Conservation (phyloP, 2,888 invertebrate genomes). For the Apamea epomidion region DNA sequence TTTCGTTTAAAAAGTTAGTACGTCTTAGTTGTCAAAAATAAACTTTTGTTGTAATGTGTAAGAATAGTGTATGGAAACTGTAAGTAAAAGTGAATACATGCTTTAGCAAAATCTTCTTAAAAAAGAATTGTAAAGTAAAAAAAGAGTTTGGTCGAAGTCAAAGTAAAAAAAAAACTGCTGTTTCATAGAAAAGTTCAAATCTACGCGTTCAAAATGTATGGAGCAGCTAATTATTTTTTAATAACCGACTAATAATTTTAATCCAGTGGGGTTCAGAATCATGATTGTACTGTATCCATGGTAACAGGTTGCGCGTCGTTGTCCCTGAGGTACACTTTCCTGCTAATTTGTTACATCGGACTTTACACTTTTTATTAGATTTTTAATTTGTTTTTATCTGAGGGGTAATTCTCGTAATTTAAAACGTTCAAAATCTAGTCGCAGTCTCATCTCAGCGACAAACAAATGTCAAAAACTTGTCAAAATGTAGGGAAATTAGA, state of each 20-base stretch:
- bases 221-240: neutral
- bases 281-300: neutral
- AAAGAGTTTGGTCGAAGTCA: neutral
- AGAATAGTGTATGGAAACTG: conserved; percentile 8
- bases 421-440: no score
- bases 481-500: no score
- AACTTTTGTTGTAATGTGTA: conserved; percentile 24
- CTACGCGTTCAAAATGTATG: neutral
- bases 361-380: no score
- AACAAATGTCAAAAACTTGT: no score
- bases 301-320: neutral
- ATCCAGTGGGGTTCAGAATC: neutral
- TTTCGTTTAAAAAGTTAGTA: no score
- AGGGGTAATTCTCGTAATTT: no score
- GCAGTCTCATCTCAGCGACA: no score
- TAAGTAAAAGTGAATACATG: neutral
- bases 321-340: no score
- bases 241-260: neutral
- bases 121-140: neutral
- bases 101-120: neutral
- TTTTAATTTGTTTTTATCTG: no score
- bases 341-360: no score
- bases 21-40: conserved; percentile 3
- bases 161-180: neutral
- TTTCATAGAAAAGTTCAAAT: neutral